Percentiles rank a stretch among this genome's conserved stretches.
Conservation (phyloP, 2,797 vertebrate genomes). For the Varecia variegata region DNA sequence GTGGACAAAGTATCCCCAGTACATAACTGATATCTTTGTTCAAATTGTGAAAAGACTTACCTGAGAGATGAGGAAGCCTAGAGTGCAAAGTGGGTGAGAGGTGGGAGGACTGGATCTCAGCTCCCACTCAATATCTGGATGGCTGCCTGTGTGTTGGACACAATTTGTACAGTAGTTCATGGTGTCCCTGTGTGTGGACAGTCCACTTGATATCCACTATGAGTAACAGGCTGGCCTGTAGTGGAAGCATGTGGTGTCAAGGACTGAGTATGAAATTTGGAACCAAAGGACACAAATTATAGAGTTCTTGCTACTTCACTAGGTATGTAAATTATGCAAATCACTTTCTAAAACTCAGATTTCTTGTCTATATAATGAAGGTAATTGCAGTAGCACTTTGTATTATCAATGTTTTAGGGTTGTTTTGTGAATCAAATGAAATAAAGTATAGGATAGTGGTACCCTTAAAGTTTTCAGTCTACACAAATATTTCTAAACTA, state of each 20-base stretch:
- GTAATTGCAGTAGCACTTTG: neutral
- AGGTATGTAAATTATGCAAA: neutral
- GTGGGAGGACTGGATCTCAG: neutral
- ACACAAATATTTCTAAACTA: neutral
- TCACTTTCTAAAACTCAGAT: neutral
- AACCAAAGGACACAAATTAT: neutral
- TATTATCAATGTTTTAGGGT: neutral
- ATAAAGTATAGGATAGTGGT: neutral
- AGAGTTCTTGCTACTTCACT: neutral
- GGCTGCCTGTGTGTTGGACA: neutral
- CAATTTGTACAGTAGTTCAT: neutral
- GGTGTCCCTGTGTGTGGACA: too few species aligned
- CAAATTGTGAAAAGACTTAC: neutral
- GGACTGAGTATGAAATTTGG: neutral
- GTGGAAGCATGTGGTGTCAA: neutral
- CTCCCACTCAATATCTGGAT: neutral
- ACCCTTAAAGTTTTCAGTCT: neutral
- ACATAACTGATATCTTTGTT: neutral
- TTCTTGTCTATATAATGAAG: neutral
- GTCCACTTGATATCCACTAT: neutral
- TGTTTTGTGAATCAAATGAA: slow-evolving; percentile 22
- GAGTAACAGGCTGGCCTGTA: neutral
- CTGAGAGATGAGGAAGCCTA: neutral
- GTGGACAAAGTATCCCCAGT: neutral
- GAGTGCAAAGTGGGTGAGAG: too few species aligned